Evolutionary conservation across 2,113 vertebrate species (phyloP).

Genomic region (Catharus fuscescens): DNA sequence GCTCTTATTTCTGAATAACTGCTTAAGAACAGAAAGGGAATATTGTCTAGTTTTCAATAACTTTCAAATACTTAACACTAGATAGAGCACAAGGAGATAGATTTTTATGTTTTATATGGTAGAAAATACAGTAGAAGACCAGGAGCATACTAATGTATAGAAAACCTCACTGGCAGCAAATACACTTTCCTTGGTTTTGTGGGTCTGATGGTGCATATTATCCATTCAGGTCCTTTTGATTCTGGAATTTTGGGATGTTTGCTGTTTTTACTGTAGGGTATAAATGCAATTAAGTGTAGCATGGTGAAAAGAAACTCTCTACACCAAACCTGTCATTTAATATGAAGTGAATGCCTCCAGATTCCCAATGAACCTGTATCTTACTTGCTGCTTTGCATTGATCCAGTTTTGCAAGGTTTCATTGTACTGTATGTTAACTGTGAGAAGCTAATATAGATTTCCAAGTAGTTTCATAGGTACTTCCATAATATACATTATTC

Average conservation of each 20-base stretch:
- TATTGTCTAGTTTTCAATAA: neutral
- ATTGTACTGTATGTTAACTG: constrained; percentile 37
- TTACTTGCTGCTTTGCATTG: constrained; percentile 35
- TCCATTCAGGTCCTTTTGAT: neutral
- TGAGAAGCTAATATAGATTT: constrained; percentile 6
- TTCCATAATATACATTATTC: neutral
- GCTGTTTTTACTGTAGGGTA: constrained; percentile 1
- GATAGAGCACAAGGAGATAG: neutral
- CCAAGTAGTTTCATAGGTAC: constrained; percentile 34
- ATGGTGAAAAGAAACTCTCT: neutral
- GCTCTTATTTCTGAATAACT: neutral
- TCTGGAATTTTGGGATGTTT: neutral
- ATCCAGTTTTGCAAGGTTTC: constrained; percentile 21
- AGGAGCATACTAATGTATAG: neutral
- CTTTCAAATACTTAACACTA: neutral
- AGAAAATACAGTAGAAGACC: neutral
- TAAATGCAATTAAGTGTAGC: constrained; percentile 37
- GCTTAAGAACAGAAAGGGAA: neutral
- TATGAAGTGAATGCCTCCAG: constrained; percentile 1
- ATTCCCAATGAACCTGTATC: constrained; percentile 34
- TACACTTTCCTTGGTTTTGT: neutral
- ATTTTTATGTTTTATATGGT: neutral
- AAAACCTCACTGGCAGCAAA: constrained; percentile 2
- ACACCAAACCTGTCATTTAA: neutral
- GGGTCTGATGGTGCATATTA: constrained; percentile 3